Percentiles rank a stretch among this genome's conserved stretches.
phyloP scores from a whole-genome alignment of 1,140 invertebrate genomes.

The Pemphigus obesinymphae region DNA sequence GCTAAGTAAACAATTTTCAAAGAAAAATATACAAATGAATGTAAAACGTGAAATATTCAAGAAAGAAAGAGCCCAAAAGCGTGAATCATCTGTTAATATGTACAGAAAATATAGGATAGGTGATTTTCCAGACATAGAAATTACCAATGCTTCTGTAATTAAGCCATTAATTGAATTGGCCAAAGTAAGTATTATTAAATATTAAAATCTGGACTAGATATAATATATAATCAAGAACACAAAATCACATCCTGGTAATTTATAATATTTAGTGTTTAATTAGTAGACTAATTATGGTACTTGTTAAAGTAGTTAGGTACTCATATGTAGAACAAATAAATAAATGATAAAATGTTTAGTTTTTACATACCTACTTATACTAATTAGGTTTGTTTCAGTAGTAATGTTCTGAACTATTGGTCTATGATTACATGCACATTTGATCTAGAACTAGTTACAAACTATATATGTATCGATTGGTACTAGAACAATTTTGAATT shows the following conservation, averaged over 20 bases:
- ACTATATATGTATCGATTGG: no score
- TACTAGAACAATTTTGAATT: no score
- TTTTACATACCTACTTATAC: no score
- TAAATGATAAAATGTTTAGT: no score
- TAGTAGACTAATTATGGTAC: no score
- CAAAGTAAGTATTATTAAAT: conserved; percentile 8
- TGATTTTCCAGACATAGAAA: conserved; percentile 9
- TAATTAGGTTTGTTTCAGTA: no score
- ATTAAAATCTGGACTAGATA: background rate
- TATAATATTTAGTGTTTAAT: no score
- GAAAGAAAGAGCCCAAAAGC: conserved; percentile 3
- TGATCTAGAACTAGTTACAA: no score
- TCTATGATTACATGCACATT: no score
- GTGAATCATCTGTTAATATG: background rate
- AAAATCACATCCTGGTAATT: background rate
- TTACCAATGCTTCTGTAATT: background rate
- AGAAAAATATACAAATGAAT: background rate
- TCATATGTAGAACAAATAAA: no score
- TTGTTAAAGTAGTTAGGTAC: no score
- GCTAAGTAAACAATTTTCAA: background rate
- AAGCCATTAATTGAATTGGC: conserved; percentile 5
- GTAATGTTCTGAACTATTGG: no score
- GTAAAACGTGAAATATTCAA: background rate
- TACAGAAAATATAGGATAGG: conserved; percentile 8
- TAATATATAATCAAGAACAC: background rate